These are phyloP conservation scores for Falco rusticolus DNA, from an alignment of 2,797 vertebrate species.

Conservation along the genomic window DNA sequence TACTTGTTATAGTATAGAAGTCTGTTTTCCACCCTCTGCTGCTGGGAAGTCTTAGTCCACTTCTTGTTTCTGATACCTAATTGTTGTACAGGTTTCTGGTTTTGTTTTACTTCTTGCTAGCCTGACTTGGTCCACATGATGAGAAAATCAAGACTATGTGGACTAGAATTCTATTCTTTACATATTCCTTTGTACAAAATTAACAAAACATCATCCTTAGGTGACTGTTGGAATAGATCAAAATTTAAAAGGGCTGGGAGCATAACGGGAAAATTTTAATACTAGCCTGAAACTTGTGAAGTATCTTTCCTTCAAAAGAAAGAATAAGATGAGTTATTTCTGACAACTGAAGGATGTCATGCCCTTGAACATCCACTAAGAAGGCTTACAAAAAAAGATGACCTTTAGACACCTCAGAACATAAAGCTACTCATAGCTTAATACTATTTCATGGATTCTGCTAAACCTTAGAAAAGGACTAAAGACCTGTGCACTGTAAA, in stretches of 20 bases:
- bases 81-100: not conserved
- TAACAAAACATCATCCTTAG: not conserved
- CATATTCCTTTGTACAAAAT: not conserved
- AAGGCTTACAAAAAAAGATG: not conserved
- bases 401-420: not conserved
- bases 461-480: not conserved
- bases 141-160: not conserved
- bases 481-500: not conserved
- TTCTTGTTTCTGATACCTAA: not conserved
- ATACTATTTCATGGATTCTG: not conserved
- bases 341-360: not conserved
- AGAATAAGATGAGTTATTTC: not conserved
- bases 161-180: not conserved
- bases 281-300: not conserved
- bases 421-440: not conserved
- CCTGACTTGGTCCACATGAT: not conserved
- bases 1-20: not conserved
- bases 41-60: not conserved
- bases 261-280: not conserved
- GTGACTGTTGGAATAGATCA: not conserved
- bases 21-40: not conserved
- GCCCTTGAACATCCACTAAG: not conserved
- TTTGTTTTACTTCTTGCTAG: not conserved
- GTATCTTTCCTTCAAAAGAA: not conserved
- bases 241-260: not conserved